Evolutionary conservation across 2,888 invertebrate species (phyloP).

Genomic region (Magallana nippona): DNA sequence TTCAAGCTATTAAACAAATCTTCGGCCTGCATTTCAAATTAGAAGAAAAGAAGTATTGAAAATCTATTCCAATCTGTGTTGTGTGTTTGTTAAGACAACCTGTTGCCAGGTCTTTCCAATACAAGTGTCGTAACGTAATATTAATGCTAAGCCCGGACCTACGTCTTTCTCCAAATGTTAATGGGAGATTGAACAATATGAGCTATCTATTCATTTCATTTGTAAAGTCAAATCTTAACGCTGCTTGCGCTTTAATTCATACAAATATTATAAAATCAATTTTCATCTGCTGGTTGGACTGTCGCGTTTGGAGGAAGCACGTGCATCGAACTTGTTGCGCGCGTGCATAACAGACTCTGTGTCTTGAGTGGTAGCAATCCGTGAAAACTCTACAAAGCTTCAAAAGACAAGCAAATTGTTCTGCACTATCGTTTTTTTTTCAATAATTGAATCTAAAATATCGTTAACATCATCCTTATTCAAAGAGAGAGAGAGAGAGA

Average conservation of each 20-base stretch:
- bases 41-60: slow-evolving; percentile 12
- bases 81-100: slow-evolving; percentile 32
- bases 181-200: slow-evolving; percentile 32
- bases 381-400: background rate
- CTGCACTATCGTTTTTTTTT: background rate
- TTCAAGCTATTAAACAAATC: background rate
- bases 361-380: background rate
- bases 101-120: slow-evolving; percentile 1
- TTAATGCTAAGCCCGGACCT: background rate
- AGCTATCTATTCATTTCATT: slow-evolving; percentile 31
- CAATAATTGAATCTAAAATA: slow-evolving; percentile 10
- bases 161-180: background rate
- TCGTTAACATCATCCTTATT: background rate
- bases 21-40: background rate
- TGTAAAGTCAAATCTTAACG: slow-evolving; percentile 20
- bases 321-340: slow-evolving; percentile 27
- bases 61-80: slow-evolving; percentile 30
- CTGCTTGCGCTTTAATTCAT: slow-evolving; percentile 28
- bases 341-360: background rate
- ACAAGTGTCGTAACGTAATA: slow-evolving; percentile 33
- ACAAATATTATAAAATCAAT: slow-evolving; percentile 20
- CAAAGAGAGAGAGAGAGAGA: background rate
- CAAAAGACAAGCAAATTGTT: background rate
- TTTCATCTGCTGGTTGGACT: slow-evolving; percentile 1
- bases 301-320: background rate